Conservation (phyloP, 2,113 vertebrate genomes). For the Lonchura striata region DNA sequence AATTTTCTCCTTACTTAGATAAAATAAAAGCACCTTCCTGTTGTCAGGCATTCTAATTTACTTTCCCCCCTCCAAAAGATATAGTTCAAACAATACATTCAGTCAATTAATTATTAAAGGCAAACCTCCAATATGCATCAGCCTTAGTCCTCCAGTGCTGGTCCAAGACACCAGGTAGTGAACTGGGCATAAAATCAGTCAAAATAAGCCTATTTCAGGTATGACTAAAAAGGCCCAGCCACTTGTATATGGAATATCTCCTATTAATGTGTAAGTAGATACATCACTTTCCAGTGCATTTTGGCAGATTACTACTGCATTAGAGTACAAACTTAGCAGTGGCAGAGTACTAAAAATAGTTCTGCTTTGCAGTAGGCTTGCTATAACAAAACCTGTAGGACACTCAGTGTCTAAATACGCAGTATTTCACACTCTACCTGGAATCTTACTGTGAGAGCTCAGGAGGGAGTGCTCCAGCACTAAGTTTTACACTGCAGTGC, state of each 20-base stretch:
- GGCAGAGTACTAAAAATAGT: not conserved
- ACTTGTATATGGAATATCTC: rapidly evolving
- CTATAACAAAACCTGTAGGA: not conserved
- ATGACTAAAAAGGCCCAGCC: not conserved
- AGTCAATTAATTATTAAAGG: not conserved
- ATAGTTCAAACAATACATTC: not conserved
- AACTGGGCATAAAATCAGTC: not conserved
- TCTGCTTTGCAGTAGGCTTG: not conserved
- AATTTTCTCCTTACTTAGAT: not conserved
- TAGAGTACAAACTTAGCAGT: not conserved
- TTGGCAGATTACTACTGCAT: not conserved
- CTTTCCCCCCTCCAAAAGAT: not conserved
- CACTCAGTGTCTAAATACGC: rapidly evolving
- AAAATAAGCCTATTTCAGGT: not conserved
- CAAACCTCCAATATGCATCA: not conserved
- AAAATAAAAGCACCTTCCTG: not conserved
- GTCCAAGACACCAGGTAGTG: not conserved
- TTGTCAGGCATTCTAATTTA: not conserved
- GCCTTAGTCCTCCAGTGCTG: not conserved
- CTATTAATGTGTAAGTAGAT: not conserved
- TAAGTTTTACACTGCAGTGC: not conserved
- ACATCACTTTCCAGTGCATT: not conserved
- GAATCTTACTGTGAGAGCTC: not conserved
- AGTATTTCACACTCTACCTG: not conserved
- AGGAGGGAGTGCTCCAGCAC: not conserved